phyloP scores from a whole-genome alignment of 2,113 vertebrate species.

The Cochlearius cochlearius region DNA sequence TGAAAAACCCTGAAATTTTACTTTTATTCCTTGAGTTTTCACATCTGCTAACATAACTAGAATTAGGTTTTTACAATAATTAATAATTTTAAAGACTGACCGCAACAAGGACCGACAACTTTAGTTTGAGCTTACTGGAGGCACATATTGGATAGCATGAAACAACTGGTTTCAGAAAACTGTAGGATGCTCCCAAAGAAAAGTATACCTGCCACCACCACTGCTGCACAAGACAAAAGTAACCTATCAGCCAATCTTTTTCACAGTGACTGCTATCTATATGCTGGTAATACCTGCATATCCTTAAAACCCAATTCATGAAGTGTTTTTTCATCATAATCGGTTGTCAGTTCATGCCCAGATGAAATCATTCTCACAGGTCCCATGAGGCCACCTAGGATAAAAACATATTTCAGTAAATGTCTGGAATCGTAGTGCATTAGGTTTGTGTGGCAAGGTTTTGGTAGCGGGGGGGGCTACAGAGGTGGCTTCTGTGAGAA shows the following conservation, averaged over 20 bases:
- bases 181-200: background rate
- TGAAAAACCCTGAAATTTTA: background rate
- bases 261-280: background rate
- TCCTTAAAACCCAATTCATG: conserved; percentile 98
- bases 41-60: background rate
- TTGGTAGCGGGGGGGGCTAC: no score
- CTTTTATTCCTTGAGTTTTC: background rate
- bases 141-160: background rate
- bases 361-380: conserved; percentile 99
- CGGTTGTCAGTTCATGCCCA: conserved; percentile 95
- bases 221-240: background rate
- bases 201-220: background rate
- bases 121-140: background rate
- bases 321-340: conserved; percentile 98
- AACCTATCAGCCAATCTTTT: background rate
- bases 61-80: background rate
- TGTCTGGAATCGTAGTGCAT: background rate
- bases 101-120: background rate
- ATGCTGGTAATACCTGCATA: conserved; percentile 87
- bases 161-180: background rate
- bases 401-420: background rate
- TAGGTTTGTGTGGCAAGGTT: no score
- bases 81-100: background rate
- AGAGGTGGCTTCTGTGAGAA: no score
- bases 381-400: conserved; percentile 93